Conservation (phyloP, 2,113 vertebrate species). For the Petrocephalus microphthalmus region DNA sequence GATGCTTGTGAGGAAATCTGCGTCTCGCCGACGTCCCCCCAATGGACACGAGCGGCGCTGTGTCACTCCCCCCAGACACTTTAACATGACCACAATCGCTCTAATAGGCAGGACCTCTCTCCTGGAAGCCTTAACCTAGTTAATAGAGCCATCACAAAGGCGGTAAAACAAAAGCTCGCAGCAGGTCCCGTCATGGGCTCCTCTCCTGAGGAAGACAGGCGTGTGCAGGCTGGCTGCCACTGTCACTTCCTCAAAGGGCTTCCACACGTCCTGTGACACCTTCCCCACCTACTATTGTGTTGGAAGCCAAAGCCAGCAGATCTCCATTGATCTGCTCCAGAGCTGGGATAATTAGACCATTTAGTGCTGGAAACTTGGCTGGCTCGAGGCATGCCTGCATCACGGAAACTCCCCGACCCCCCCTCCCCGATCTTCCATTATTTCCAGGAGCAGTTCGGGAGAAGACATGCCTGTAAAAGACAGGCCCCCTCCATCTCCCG, state of each 20-base stretch:
- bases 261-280: conserved; percentile 50
- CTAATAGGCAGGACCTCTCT: conserved; percentile 21
- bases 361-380: conserved; percentile 54
- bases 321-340: conserved; percentile 56
- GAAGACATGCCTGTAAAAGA: neutral
- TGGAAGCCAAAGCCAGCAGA: conserved; percentile 39
- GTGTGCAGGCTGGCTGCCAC: conserved; percentile 38
- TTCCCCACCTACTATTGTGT: conserved; percentile 50
- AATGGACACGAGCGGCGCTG: neutral
- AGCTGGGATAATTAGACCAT: conserved; percentile 56
- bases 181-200: conserved; percentile 34
- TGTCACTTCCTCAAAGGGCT: conserved; percentile 50
- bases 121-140: conserved; percentile 1
- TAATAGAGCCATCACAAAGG: conserved; percentile 40
- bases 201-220: conserved; percentile 41
- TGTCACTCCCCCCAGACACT: neutral
- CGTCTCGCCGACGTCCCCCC: neutral
- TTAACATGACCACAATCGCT: neutral
- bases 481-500: neutral
- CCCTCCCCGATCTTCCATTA: conserved; percentile 23
- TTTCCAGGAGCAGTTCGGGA: neutral
- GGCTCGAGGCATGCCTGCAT: conserved; percentile 32
- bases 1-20: neutral
- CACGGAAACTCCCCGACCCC: no score
- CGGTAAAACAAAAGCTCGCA: conserved; percentile 33